Conservation (phyloP, 2,888 invertebrate species). For the Eristalis arbustorum region DNA sequence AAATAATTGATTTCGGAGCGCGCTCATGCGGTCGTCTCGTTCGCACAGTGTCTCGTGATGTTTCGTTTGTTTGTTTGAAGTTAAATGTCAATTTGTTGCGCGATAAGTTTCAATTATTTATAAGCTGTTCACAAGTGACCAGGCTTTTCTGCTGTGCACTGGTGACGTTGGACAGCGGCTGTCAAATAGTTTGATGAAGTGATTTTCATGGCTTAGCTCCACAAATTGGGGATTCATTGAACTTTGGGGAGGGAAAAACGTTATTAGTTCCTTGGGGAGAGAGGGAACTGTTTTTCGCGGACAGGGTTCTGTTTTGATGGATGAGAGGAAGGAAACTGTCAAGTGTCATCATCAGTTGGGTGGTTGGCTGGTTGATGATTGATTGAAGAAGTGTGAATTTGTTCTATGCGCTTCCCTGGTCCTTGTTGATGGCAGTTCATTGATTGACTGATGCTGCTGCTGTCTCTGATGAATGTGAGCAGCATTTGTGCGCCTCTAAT, state of each 20-base stretch:
- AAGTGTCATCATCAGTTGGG: constrained; percentile 25
- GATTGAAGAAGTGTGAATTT: constrained; percentile 37
- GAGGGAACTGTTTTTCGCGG: not conserved
- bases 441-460: not conserved
- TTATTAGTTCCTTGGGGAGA: constrained; percentile 23
- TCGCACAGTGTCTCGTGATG: not conserved
- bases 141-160: not conserved
- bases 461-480: not conserved
- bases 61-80: constrained; percentile 5
- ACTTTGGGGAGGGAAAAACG: constrained; percentile 38
- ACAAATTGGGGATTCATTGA: constrained; percentile 61
- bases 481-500: not conserved
- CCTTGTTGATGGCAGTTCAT: not conserved
- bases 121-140: not conserved
- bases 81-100: constrained; percentile 42
- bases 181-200: constrained; percentile 60
- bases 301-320: not conserved
- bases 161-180: constrained; percentile 11
- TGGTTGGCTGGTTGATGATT: constrained; percentile 37
- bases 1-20: constrained; percentile 7
- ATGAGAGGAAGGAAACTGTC: constrained; percentile 40
- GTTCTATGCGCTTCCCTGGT: not conserved
- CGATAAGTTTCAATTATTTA: constrained; percentile 57
- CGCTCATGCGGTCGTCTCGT: not conserved
- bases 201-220: constrained; percentile 35